Conservation (phyloP, 2,113 vertebrate species). For the Carassius gibelio region DNA sequence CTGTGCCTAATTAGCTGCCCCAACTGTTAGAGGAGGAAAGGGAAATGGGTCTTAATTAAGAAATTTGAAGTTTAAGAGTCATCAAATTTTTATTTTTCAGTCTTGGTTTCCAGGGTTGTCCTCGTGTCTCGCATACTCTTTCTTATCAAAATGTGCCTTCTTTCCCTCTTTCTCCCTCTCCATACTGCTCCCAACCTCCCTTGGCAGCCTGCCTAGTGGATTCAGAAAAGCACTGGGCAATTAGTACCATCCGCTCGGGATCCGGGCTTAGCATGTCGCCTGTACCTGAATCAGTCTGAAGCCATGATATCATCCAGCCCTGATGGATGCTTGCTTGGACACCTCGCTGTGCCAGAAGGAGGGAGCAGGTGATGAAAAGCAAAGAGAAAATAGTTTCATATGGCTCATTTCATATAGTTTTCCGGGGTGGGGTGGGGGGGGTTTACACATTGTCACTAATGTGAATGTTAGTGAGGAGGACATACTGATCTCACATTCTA, state of each 20-base stretch:
- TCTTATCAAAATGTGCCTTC: constrained; percentile 56
- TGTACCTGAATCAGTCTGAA: constrained; percentile 44
- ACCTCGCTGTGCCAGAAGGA: constrained; percentile 50
- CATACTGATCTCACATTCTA: too few relatives aligned
- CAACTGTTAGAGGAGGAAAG: constrained; percentile 58
- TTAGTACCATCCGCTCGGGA: constrained; percentile 65
- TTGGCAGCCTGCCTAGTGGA: constrained; percentile 63
- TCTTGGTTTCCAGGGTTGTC: background rate
- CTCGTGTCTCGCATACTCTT: background rate
- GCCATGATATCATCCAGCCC: constrained; percentile 55
- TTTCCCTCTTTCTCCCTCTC: constrained; percentile 34
- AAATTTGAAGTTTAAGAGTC: constrained; percentile 62
- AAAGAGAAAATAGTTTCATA: constrained; percentile 40
- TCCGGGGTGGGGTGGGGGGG: too few relatives aligned
- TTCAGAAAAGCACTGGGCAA: constrained; percentile 61
- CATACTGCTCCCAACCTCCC: constrained; percentile 17
- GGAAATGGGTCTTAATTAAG: constrained; percentile 62
- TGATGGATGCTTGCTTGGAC: constrained; percentile 62
- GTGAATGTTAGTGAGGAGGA: too few relatives aligned
- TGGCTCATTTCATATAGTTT: background rate
- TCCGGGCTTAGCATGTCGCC: constrained; percentile 56
- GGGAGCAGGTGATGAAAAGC: constrained; percentile 58
- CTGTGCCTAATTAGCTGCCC: constrained; percentile 54
- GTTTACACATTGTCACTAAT: too few relatives aligned
- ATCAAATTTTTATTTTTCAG: constrained; percentile 58